Evolutionary conservation across 2,113 vertebrate genomes (phyloP).

Genomic region (Nannobrachium achirus): DNA sequence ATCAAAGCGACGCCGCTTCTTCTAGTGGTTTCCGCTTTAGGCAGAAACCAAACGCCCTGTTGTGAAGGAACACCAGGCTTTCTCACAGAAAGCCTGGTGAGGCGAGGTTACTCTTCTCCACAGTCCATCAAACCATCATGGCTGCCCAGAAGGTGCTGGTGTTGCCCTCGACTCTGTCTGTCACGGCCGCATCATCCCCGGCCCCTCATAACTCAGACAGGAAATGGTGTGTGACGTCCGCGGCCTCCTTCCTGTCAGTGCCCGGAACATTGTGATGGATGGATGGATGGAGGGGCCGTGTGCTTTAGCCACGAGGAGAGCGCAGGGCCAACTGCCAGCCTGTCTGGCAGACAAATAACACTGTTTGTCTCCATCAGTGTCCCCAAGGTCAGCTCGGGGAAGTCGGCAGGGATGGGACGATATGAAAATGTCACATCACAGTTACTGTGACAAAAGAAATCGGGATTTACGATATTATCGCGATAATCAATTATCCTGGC

Average conservation of each 20-base stretch:
- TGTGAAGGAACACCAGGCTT: no score
- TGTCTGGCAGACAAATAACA: constrained; percentile 51
- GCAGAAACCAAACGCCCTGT: no score
- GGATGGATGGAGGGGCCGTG: constrained; percentile 7
- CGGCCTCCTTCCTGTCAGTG: constrained; percentile 52
- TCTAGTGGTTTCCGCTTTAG: no score
- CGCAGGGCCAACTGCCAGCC: not conserved
- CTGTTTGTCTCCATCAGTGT: constrained; percentile 25
- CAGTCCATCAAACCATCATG: not conserved
- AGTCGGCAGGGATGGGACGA: no score
- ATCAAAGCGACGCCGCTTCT: no score
- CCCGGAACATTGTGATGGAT: constrained; percentile 60
- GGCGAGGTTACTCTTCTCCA: not conserved
- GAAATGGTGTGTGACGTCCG: constrained; percentile 48
- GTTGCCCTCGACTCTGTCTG: constrained; percentile 6
- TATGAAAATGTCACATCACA: no score
- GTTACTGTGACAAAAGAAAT: no score
- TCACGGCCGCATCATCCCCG: constrained; percentile 18
- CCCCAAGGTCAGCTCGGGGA: constrained; percentile 45
- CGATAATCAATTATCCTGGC: no score
- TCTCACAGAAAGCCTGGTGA: no score
- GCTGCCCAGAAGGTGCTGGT: not conserved
- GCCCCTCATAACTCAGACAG: constrained; percentile 52
- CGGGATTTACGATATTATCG: no score
- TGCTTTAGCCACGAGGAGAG: constrained; percentile 2